A percentile compares a stretch with the other conserved stretches of the same genome.
Conservation (phyloP, 2,797 vertebrate genomes). For the Lacerta viridis region DNA sequence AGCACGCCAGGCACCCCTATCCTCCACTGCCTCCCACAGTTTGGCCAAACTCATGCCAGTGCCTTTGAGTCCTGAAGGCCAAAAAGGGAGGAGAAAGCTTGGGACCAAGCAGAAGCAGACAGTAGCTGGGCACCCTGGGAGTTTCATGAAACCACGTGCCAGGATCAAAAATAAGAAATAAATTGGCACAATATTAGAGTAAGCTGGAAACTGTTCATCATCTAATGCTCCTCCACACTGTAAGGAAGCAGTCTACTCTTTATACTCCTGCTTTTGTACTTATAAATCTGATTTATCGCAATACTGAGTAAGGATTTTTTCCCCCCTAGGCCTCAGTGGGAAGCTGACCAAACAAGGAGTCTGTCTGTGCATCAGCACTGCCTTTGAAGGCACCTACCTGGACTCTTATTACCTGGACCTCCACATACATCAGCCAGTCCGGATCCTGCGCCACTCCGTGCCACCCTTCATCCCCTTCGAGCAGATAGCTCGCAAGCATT, state of each 20-base stretch:
- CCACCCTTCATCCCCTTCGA: constrained; percentile 89
- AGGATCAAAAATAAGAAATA: not conserved
- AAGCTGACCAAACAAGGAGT: constrained; percentile 75
- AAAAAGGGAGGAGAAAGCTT: too few relatives aligned
- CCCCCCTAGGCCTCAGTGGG: constrained; percentile 75
- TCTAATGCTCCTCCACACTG: not conserved
- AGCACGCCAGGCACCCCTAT: too few relatives aligned
- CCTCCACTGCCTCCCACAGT: too few relatives aligned
- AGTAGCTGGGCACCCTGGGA: not conserved
- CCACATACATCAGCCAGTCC: constrained; percentile 72
- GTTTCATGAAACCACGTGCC: not conserved
- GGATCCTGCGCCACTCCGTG: constrained; percentile 86
- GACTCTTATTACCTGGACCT: constrained; percentile 90
- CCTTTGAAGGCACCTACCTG: constrained; percentile 85
- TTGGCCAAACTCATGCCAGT: too few relatives aligned
- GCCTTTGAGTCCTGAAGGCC: not conserved
- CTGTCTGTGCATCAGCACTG: constrained; percentile 85
- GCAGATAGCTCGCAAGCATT: constrained; percentile 75
- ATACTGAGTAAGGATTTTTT: not conserved
- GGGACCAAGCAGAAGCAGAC: not conserved
- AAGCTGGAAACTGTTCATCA: too few relatives aligned
- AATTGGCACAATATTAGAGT: not conserved
- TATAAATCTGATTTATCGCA: accelerated
- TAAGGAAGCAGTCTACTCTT: not conserved
- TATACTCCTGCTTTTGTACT: accelerated